A percentile compares a stretch with the other conserved stretches of the same genome.
Conservation (phyloP, 2,113 vertebrate species). For the Varanus komodoensis region DNA sequence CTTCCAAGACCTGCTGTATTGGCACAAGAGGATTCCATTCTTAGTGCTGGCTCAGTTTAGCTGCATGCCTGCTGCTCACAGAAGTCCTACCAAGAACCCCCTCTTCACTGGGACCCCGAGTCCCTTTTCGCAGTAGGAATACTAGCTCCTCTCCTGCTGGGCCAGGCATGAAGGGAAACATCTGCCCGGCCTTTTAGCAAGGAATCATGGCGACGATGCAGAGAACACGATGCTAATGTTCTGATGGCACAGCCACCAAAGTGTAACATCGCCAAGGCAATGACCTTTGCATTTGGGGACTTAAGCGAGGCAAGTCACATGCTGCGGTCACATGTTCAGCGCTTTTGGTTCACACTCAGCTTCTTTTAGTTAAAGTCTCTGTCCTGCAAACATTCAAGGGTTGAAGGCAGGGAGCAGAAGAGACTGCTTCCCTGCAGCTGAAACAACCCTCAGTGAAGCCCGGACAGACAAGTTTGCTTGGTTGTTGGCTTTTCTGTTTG, state of each 20-base stretch:
- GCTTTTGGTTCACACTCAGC: background rate
- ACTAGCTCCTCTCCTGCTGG: background rate
- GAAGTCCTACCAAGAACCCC: background rate
- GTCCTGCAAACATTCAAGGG: background rate
- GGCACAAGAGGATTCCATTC: background rate
- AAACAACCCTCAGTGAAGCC: background rate
- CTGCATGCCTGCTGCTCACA: background rate
- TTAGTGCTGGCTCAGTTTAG: background rate
- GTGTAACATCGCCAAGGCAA: constrained; percentile 26
- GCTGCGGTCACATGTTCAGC: background rate
- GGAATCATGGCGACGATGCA: background rate
- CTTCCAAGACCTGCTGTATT: too few species aligned
- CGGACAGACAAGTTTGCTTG: constrained; percentile 13
- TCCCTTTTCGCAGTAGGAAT: background rate
- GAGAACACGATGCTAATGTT: background rate
- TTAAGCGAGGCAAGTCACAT: constrained; percentile 10
- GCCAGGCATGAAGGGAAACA: background rate
- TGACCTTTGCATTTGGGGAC: constrained; percentile 36
- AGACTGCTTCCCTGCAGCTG: background rate
- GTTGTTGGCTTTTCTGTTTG: background rate
- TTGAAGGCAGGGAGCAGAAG: background rate
- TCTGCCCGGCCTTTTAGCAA: background rate
- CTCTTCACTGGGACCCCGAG: background rate
- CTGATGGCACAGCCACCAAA: background rate
- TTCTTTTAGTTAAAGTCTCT: background rate